Evolutionary conservation across 2,113 vertebrate species (phyloP).

Genomic region (Larimichthys polyactis): DNA sequence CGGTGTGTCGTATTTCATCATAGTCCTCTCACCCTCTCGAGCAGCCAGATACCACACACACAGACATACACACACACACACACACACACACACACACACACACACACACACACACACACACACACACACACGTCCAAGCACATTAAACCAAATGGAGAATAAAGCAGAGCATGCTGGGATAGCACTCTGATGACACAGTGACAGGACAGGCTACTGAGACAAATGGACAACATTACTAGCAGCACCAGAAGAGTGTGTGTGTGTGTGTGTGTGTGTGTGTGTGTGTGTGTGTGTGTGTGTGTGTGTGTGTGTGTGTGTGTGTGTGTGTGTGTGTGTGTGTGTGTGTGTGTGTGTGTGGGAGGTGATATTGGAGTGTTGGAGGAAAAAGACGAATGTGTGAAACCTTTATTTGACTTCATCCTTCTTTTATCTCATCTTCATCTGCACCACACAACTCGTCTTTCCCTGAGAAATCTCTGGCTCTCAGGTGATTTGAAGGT

Average conservation of each 20-base stretch:
- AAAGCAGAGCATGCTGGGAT: conserved; percentile 53
- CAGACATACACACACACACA: not conserved
- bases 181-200: conserved; percentile 47
- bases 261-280: conserved; percentile 16
- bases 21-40: conserved; percentile 6
- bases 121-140: conserved; percentile 13
- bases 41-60: not conserved
- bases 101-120: conserved; percentile 30
- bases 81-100: conserved; percentile 25
- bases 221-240: conserved; percentile 62
- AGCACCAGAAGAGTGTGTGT: conserved; percentile 41
- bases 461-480: not conserved
- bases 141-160: conserved; percentile 52
- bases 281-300: conserved; percentile 22
- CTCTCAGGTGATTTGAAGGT: too few species aligned
- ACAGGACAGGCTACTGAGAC: conserved; percentile 61
- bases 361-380: not conserved
- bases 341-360: conserved; percentile 11
- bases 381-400: not conserved
- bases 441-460: conserved; percentile 32
- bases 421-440: conserved; percentile 48
- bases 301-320: conserved; percentile 12
- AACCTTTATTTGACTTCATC: conserved; percentile 34
- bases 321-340: conserved; percentile 22
- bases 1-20: conserved; percentile 60